These are phyloP conservation scores for Varecia variegata DNA, from an alignment of 2,797 vertebrate species.

Conservation along the genomic window DNA sequence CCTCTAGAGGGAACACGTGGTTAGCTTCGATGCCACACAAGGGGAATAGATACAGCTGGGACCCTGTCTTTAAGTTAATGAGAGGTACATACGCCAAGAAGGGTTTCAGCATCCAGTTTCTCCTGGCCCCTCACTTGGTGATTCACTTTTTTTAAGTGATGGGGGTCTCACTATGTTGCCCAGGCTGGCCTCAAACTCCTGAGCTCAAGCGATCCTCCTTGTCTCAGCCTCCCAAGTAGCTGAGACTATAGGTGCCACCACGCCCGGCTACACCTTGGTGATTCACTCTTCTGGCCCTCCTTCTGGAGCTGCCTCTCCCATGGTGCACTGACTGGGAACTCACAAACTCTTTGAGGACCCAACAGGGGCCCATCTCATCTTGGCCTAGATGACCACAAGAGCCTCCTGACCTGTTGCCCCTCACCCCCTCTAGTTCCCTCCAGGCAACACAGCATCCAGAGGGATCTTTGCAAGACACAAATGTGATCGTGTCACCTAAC, in stretches of 20 bases:
- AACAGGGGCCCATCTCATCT: background rate
- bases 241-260: background rate
- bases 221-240: background rate
- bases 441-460: background rate
- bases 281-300: background rate
- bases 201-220: too few relatives aligned
- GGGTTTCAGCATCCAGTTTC: background rate
- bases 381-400: background rate
- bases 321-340: background rate
- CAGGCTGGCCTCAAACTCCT: background rate
- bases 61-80: background rate
- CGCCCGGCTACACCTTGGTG: background rate
- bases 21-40: background rate
- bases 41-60: background rate
- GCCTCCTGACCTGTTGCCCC: background rate
- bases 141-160: background rate
- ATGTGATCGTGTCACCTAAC: background rate
- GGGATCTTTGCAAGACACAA: background rate
- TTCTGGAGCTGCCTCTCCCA: background rate
- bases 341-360: background rate
- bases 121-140: background rate
- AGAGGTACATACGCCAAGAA: background rate
- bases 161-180: background rate
- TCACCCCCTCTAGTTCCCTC: background rate
- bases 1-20: conserved; percentile 73